Conservation (phyloP, 2,888 invertebrate genomes). For the Adelphocoris suturalis region DNA sequence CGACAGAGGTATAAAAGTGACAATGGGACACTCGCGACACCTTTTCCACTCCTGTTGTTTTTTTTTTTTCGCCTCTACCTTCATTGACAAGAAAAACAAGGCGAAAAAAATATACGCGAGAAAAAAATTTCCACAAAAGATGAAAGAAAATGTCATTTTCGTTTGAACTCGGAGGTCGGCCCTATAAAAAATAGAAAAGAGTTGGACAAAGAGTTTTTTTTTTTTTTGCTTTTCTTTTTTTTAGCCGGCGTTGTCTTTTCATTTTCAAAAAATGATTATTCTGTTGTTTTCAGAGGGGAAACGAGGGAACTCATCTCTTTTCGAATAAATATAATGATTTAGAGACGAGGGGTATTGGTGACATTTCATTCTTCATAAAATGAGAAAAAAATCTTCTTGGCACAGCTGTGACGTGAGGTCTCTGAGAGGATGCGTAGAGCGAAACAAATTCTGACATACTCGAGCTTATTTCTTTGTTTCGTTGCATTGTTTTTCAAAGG, state of each 20-base stretch:
- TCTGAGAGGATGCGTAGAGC: too few species aligned
- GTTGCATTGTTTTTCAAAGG: too few species aligned
- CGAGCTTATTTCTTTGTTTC: too few species aligned
- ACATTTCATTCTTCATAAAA: too few species aligned
- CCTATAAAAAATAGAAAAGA: not conserved
- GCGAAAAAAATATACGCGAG: not conserved
- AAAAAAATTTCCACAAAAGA: constrained; percentile 1
- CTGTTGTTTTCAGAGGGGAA: too few species aligned
- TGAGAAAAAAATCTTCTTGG: too few species aligned
- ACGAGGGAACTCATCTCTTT: too few species aligned
- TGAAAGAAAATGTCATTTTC: constrained; percentile 50
- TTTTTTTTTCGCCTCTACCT: constrained; percentile 6
- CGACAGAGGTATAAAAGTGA: constrained; percentile 22
- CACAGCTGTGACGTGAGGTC: too few species aligned
- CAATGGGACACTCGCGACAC: not conserved
- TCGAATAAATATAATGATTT: too few species aligned
- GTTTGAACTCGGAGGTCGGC: constrained; percentile 43
- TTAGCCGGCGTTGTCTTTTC: not conserved
- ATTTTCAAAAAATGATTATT: not conserved
- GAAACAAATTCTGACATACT: too few species aligned
- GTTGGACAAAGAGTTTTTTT: not conserved
- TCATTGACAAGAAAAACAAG: not conserved
- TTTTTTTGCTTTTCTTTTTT: not conserved
- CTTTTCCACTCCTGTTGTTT: constrained; percentile 3
- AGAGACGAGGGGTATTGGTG: too few species aligned